phyloP scores from a whole-genome alignment of 2,113 vertebrate genomes.

The Psephotus haematonotus region DNA sequence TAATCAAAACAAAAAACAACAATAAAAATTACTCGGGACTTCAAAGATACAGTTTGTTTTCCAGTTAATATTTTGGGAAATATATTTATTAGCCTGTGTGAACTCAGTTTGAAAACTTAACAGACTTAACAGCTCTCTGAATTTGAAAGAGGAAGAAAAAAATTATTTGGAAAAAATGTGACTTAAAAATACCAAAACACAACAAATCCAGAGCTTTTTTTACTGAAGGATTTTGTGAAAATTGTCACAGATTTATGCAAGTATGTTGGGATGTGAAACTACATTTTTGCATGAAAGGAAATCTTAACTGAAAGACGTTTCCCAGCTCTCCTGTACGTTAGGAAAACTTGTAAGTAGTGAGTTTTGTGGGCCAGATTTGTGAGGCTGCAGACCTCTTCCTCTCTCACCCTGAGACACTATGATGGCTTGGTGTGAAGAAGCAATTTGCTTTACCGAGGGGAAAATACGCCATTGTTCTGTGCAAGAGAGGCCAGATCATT shows the following conservation, averaged over 20 bases:
- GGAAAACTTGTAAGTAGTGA: background rate
- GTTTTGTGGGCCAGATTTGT: background rate
- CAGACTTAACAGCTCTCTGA: background rate
- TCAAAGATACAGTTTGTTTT: background rate
- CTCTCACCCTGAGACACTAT: background rate
- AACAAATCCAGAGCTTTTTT: background rate
- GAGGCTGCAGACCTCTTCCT: background rate
- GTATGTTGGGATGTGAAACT: background rate
- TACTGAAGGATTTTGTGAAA: background rate
- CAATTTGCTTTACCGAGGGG: background rate
- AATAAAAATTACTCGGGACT: background rate
- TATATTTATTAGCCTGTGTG: background rate
- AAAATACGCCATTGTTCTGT: background rate
- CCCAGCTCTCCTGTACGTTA: rapidly evolving
- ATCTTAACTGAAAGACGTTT: background rate
- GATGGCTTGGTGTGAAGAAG: background rate
- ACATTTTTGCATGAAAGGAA: background rate
- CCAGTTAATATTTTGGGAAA: background rate
- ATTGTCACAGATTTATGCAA: background rate
- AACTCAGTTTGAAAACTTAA: background rate
- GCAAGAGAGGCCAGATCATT: background rate
- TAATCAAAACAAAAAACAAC: background rate
- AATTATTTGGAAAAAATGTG: background rate
- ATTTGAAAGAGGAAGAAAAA: background rate
- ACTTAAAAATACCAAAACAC: background rate